Evolutionary conservation across 2,797 vertebrate species (phyloP), one percentile per base, ranked within the genome.

Genomic region (Acridotheres tristis): DNA sequence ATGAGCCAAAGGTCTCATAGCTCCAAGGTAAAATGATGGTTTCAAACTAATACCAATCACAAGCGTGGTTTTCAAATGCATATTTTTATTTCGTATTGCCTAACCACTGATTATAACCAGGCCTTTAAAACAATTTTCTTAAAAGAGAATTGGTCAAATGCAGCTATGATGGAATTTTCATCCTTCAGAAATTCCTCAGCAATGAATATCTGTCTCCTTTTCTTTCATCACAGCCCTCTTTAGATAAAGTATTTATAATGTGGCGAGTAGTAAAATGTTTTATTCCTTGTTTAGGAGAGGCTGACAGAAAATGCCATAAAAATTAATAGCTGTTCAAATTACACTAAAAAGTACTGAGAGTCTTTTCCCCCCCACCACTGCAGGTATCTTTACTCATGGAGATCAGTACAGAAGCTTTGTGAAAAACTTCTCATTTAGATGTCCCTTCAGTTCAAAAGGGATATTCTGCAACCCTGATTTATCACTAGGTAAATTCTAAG

Each of bases 111-210:
- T 84, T 85, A 72, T 51, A 89, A 50, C 19, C 48, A 72, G n/a
- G 58, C 15, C 85, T 88, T 83, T 42, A 48, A 78, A 96, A 65
- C 26, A 11, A 30, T 66, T 94, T 88, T 79, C 68, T 92, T 58
- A 58, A 83, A 74, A 92, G 17, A 75, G 21, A 88, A 58, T 32
- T 14, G 30, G 72, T 61, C 72, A 81, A 90, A 88, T 3, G 13
- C 40, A 91, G 47, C 43, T 62, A 48, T 25, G 61, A 69, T 83
- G 50, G 58, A 68, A 94, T 78, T 95, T 88, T 76, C 59, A 61
- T 63, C 58, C 57, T 79, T 66, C 61, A 75, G 59, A 95, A 90
- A 90, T 90, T 81, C 82, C 58, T 50, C 71, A 84, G 36, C 6
- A 5, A 30, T 54, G 10, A 84, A 58, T 62, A 75, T 63, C 67